Evolutionary conservation across 1,140 invertebrate species (phyloP), one percentile per base, ranked within the genome.

Genomic region (Hirudo medicinalis): DNA sequence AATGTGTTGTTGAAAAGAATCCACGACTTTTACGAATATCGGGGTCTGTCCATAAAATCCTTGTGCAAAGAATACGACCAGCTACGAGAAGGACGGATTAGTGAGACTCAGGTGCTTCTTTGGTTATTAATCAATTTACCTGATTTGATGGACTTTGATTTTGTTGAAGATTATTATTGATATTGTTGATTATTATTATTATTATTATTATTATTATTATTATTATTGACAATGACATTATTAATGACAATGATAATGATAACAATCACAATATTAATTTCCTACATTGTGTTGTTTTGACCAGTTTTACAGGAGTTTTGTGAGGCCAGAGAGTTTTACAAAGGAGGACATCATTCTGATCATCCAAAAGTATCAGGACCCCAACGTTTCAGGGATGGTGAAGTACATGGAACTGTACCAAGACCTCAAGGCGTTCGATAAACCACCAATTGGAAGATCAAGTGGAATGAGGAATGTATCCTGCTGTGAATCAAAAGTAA

Each of bases 251-350:
- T 63, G 20, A 32, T 32, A 32, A 63, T 63, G 17, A 63, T 25
- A 63, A 63, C 17, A 25, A 63, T 22, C 3, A 63, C 17, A 11
- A 15, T 63, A 63, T 8, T 63, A 63, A 49, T 17, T 63, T 63
- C 29, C 2, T 63, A n/a, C 3, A 63, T 63, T 6, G 9, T 63
- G 9, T 63, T 13, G 0, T 63, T 13, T 25, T 15, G 17, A 22
- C 29, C 19, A 63, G 57, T 63, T 63, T 63, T 63, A 63, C 57
- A 63, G 57, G 57, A 63, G 57, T 15, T 25, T 63, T 25, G 29
- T 63, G 29, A 22, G 29, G 8, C 57, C 57, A 32, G 22, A 25
- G 57, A 63, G 29, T 32, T 63, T 63, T 11, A 25, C 57, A 13
- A 32, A 63, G 29, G 29, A 63, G 15, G 57, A 63, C 22, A 63